phyloP scores from a whole-genome alignment of 2,888 invertebrate genomes.

The Ochropleura leucogaster region DNA sequence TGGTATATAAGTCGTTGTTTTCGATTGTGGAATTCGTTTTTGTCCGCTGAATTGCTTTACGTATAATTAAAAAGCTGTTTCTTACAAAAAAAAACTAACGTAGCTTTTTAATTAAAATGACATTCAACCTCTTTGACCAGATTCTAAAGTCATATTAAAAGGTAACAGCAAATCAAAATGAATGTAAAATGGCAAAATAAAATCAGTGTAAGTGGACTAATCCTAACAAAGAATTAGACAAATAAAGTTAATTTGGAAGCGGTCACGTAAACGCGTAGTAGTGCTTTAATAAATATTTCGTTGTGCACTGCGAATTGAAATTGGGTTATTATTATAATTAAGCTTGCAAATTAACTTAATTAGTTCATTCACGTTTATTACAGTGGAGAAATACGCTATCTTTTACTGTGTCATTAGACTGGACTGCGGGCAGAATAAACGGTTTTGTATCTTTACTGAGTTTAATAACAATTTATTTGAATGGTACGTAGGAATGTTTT shows the following conservation, averaged over 20 bases:
- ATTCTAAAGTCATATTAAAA: not conserved
- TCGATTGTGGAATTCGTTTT: slow-evolving; percentile 7
- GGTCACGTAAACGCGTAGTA: slow-evolving; percentile 55
- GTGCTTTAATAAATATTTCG: slow-evolving; percentile 56
- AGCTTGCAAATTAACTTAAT: slow-evolving; percentile 50
- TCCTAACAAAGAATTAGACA: slow-evolving; percentile 39
- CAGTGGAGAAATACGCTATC: slow-evolving; percentile 19
- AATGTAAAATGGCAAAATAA: not conserved
- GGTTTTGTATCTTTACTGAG: slow-evolving; percentile 16
- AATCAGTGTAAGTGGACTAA: slow-evolving; percentile 6
- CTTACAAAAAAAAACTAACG: not conserved
- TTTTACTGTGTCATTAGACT: slow-evolving; percentile 21
- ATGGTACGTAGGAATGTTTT: not conserved
- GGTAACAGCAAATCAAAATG: not conserved
- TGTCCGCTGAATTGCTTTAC: not conserved
- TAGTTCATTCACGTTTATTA: slow-evolving; percentile 45
- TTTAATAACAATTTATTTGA: slow-evolving; percentile 5
- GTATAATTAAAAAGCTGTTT: not conserved
- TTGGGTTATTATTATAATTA: slow-evolving; percentile 70
- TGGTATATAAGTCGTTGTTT: not conserved
- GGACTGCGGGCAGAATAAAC: slow-evolving; percentile 19
- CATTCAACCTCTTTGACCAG: no score
- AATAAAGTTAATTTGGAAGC: slow-evolving; percentile 61
- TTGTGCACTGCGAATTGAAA: slow-evolving; percentile 67
- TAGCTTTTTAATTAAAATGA: not conserved